phyloP scores from a whole-genome alignment of 2,888 invertebrate genomes.

The Tetropium fuscum region DNA sequence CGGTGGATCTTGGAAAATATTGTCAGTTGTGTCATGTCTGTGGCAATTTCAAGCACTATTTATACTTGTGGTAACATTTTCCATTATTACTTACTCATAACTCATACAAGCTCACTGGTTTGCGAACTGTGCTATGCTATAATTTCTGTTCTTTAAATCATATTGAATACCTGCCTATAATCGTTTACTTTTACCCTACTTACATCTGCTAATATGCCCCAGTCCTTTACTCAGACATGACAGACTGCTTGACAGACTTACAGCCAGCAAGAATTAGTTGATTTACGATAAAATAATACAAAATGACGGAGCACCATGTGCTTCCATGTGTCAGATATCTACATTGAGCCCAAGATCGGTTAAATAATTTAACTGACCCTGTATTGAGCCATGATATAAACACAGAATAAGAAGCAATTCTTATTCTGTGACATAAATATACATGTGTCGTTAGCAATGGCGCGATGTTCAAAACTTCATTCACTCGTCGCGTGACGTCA shows the following conservation, averaged over 20 bases:
- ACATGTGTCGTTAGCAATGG: too few relatives aligned
- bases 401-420: too few relatives aligned
- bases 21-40: constrained; percentile 56
- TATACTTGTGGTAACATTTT: constrained; percentile 34
- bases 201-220: constrained; percentile 30
- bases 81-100: constrained; percentile 15
- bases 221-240: constrained; percentile 53
- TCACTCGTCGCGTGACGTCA: too few relatives aligned
- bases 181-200: constrained; percentile 22
- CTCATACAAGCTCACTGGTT: constrained; percentile 3
- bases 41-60: constrained; percentile 56
- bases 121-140: background rate
- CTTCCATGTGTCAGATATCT: too few relatives aligned
- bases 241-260: constrained; percentile 45
- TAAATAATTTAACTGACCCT: too few relatives aligned
- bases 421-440: too few relatives aligned
- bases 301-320: too few relatives aligned
- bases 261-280: too few relatives aligned
- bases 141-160: constrained; percentile 18
- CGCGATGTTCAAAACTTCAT: too few relatives aligned
- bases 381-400: too few relatives aligned
- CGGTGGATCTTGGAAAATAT: constrained; percentile 14
- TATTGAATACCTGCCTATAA: constrained; percentile 4
- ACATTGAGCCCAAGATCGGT: too few relatives aligned
- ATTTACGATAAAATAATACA: too few relatives aligned